These are phyloP conservation scores for Coreoperca whiteheadi DNA, from an alignment of 2,113 vertebrate genomes.

Conservation along the genomic window DNA sequence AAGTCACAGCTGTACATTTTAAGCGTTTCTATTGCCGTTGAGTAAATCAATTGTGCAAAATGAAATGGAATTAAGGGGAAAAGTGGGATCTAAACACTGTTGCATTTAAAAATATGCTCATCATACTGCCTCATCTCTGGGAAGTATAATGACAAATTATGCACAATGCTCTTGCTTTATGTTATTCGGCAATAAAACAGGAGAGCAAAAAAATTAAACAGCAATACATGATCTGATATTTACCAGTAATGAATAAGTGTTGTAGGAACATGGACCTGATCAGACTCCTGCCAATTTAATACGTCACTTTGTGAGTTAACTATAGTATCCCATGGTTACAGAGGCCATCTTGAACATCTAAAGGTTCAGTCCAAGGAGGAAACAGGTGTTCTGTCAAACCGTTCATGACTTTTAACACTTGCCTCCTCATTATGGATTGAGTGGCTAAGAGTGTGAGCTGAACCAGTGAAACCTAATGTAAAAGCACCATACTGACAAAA, in stretches of 20 bases:
- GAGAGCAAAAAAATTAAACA: not conserved
- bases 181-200: not conserved
- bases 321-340: not conserved
- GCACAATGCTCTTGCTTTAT: not conserved
- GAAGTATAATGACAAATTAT: not conserved
- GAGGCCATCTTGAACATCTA: not conserved
- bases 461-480: not conserved
- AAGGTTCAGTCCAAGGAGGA: not conserved
- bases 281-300: not conserved
- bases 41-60: conserved; percentile 9
- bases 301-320: not conserved
- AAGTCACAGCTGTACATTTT: not conserved
- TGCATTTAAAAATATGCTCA: not conserved
- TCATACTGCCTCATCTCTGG: not conserved
- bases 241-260: not conserved
- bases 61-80: not conserved
- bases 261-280: not conserved
- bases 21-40: not conserved
- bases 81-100: not conserved
- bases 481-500: not conserved
- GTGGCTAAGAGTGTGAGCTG: not conserved
- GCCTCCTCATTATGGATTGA: not conserved
- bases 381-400: not conserved
- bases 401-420: not conserved
- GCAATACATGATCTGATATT: not conserved